Conservation (phyloP, 2,888 invertebrate species). For the Hemaris fuciformis region DNA sequence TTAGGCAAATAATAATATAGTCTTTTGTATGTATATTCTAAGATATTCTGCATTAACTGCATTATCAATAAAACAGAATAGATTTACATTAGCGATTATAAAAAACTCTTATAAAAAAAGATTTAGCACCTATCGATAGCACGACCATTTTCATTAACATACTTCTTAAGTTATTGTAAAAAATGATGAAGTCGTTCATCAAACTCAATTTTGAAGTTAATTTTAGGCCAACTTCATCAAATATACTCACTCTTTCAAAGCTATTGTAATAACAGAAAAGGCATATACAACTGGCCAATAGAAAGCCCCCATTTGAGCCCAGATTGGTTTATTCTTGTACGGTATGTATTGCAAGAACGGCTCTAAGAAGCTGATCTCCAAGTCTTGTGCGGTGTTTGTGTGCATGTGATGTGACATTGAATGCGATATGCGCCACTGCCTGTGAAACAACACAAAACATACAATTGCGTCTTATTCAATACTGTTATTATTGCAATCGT, state of each 20-base stretch:
- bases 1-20: no score
- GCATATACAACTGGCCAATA: constrained; percentile 75
- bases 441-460: constrained; percentile 59
- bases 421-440: constrained; percentile 90
- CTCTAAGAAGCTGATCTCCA: constrained; percentile 86
- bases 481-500: background rate
- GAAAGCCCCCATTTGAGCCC: constrained; percentile 80
- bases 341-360: constrained; percentile 87
- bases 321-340: constrained; percentile 73
- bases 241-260: constrained; percentile 70
- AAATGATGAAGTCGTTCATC: no score
- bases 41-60: no score
- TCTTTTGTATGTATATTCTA: no score
- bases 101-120: no score
- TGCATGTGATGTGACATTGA: constrained; percentile 90
- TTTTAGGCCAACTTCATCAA: background rate
- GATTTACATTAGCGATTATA: no score
- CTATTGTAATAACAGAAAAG: constrained; percentile 43
- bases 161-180: no score
- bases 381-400: constrained; percentile 89
- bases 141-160: no score
- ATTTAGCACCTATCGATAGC: no score
- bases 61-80: no score
- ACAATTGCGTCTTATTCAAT: background rate
- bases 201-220: no score